phyloP scores from a whole-genome alignment of 2,888 invertebrate genomes.

The Scaptomyza cyrtandrae region DNA sequence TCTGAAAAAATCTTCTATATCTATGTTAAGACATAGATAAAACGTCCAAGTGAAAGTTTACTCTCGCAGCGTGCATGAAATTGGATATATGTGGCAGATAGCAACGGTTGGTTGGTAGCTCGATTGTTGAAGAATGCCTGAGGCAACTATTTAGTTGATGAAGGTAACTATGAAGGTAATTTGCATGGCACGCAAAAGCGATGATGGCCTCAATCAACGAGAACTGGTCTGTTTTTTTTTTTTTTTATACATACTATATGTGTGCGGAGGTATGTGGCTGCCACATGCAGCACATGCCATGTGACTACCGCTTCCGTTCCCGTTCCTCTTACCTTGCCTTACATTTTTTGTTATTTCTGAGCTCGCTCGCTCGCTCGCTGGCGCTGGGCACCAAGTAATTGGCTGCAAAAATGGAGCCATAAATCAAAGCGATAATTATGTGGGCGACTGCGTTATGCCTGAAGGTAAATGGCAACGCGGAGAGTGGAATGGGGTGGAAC shows the following conservation, averaged over 20 bases:
- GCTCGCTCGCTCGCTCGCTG: background rate
- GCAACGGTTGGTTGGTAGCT: slow-evolving; percentile 1
- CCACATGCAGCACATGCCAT: slow-evolving; percentile 44
- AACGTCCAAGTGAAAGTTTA: background rate
- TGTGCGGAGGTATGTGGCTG: slow-evolving; percentile 20
- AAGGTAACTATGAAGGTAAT: slow-evolving; percentile 38
- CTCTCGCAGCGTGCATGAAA: background rate
- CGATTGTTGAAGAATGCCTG: slow-evolving; percentile 1
- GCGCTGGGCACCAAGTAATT: slow-evolving; percentile 67
- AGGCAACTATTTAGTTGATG: slow-evolving; percentile 8
- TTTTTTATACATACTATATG: background rate
- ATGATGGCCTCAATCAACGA: slow-evolving; percentile 38
- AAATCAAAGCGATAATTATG: slow-evolving; percentile 81
- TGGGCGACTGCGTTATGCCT: slow-evolving; percentile 70
- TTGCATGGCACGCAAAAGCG: slow-evolving; percentile 53
- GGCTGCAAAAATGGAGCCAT: slow-evolving; percentile 77
- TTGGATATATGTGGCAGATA: slow-evolving; percentile 2
- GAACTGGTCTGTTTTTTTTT: background rate
- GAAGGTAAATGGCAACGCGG: slow-evolving; percentile 17
- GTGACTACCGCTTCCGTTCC: slow-evolving; percentile 59
- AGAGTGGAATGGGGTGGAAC: slow-evolving; percentile 4
- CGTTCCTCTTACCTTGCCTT: slow-evolving; percentile 8
- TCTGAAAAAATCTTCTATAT: background rate
- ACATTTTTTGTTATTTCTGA: slow-evolving; percentile 16
- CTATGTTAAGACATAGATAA: background rate